Evolutionary conservation across 2,888 invertebrate genomes (phyloP), one percentile per base, ranked within the genome.

Genomic region (Calliopum simillimum): DNA sequence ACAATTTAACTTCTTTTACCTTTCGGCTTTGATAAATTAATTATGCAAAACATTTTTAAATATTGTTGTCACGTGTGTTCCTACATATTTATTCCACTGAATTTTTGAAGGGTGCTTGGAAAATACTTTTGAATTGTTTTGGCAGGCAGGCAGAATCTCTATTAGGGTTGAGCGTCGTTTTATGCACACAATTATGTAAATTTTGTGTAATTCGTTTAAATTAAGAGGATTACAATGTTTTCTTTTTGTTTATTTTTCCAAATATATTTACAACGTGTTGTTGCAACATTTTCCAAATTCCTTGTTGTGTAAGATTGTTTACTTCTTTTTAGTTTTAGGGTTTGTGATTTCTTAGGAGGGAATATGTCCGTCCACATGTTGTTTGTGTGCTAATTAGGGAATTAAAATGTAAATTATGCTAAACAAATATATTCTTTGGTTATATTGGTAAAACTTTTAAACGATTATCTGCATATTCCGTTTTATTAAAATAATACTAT

Each of bases 31-130:
- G 16, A 14, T 41, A 78, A 78, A 81, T 82, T 82, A 83, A 82
- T 82, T 82, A 83, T 83, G 84, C 80, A 81, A 82, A 82, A 83
- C 78, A 81, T 79, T 81, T 81, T 83, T 83, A 81, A 82, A 83
- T 83, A 83, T 83, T 82, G 81, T 81, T 83, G 82, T 82, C 82
- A 82, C 83, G 82, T 83, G 78, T 69, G 56, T 14, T 53, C 51
- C 41, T 51, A 25, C 44, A 43, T 14, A 13, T 49, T 19, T 33
- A 19, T 16, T 55, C 51, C 23, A 16, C 5, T 56, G 21, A 12
- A 49, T 16, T 51, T 44, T 56, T 58, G 16, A 23, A 21, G 23
- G 23, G 23, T 21, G 53, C 2, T 53, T 23, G 21, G 16, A 12
- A 13, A 53, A 21, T 16, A 4, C 19, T 33, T 1, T 62, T 13